Evolutionary conservation across 2,888 invertebrate genomes (phyloP), one percentile per base, ranked within the genome.

Genomic region (Harpagoxenus sublaevis): DNA sequence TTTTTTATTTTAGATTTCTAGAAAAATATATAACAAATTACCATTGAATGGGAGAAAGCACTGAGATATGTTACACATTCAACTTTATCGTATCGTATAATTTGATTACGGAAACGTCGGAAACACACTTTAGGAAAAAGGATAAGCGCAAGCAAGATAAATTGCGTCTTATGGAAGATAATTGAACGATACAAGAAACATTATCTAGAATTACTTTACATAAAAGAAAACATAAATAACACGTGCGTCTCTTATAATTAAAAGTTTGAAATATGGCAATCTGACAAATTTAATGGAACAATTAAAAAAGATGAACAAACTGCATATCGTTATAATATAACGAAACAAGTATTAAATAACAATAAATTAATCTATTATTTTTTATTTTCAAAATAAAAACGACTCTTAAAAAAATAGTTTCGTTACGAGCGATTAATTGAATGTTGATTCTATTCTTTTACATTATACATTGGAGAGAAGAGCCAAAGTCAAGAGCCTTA

Each of bases 191-290:
- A 68, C 5, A 73, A 57, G 28, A 10, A 57, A 73, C 48, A 28
- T 68, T 68, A 35, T 53, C 15, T 71, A 15, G 15, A 55, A 73
- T 39, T 73, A 28, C 18, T 73, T 73, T 57, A 55, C 28, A 6
- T 5, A 0, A 18, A 55, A 23, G 12, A 39, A 73, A 73, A 5
- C 6, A 57, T 28, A 28, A 18, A 18, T 28, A 28, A 57, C 28
- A 42, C 23, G 28, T 62, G 0, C 12, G 15, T 45, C 9, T 73
- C 3, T 71, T 35, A 15, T 71, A 39, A 55, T 5, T 48, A 10
- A 35, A 28, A 70, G n/a, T 35, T 70, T 18, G 0, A 51, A n/a
- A 3, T 31, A 51, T 10, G 6, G 0, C 9, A 51, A n/a, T 3
- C 10, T n/a, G 12, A 35, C 10, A 48, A 48, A 48, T 18, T 45